A percentile compares a stretch with the other conserved stretches of the same genome.
Conservation (phyloP, 2,113 vertebrate genomes). For the Todiramphus chloris region DNA sequence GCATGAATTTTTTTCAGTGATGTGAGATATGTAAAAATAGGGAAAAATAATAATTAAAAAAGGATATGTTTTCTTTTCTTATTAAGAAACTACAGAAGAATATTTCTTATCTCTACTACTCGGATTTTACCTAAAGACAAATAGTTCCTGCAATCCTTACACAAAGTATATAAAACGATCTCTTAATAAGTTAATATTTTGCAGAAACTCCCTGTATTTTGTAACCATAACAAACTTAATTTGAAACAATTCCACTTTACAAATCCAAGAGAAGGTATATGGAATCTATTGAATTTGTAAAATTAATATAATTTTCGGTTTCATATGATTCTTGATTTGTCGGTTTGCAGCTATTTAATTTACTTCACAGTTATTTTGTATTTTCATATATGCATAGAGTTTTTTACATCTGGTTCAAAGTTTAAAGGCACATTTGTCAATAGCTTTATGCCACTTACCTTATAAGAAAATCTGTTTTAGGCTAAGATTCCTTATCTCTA, state of each 20-base stretch:
- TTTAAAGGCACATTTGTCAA: neutral
- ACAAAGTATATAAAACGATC: neutral
- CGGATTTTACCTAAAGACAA: conserved; percentile 10
- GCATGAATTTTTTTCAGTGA: neutral
- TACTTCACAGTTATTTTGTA: neutral
- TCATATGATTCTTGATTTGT: neutral
- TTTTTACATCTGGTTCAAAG: neutral
- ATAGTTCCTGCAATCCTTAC: neutral
- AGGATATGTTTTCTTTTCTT: neutral
- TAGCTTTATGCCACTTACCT: neutral
- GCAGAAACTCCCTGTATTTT: conserved; percentile 16
- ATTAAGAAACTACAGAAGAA: neutral
- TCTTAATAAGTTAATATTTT: conserved; percentile 24
- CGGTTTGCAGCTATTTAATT: neutral
- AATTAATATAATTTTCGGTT: neutral
- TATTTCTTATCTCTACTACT: neutral
- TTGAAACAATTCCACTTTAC: conserved; percentile 33
- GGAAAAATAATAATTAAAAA: too few relatives aligned
- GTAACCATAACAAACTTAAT: conserved; percentile 24
- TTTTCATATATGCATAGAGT: neutral
- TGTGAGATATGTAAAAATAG: neutral
- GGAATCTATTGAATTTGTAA: neutral
- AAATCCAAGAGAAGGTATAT: neutral
- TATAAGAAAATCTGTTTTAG: neutral
- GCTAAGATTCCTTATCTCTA: neutral